phyloP scores from a whole-genome alignment of 2,888 invertebrate species.

The Synergus japonicus region DNA sequence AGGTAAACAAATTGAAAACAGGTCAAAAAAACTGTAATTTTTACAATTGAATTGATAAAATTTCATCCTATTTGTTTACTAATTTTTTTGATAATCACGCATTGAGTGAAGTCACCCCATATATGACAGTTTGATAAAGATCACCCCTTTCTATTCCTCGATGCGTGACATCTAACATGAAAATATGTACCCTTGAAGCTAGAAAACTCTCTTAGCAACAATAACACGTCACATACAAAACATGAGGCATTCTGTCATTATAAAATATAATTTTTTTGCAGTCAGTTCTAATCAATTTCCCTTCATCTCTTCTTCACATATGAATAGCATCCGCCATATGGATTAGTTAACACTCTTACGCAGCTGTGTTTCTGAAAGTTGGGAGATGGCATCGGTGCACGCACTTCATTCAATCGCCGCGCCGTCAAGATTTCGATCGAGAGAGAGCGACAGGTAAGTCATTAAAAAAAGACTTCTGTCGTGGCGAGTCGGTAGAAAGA shows the following conservation, averaged over 20 bases:
- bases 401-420: conserved; percentile 32
- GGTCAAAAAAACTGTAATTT: too few relatives aligned
- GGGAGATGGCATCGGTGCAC: conserved; percentile 31
- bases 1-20: too few relatives aligned
- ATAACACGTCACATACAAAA: too few relatives aligned
- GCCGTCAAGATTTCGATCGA: conserved; percentile 35
- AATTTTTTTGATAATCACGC: too few relatives aligned
- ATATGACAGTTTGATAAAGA: too few relatives aligned
- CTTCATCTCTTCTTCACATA: not conserved
- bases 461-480: conserved; percentile 40
- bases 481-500: conserved; percentile 39
- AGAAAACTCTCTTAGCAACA: too few relatives aligned
- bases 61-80: too few relatives aligned
- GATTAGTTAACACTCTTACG: conserved; percentile 33
- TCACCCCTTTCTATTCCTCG: too few relatives aligned
- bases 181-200: too few relatives aligned
- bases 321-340: not conserved
- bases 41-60: too few relatives aligned
- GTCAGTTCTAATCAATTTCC: conserved; percentile 14
- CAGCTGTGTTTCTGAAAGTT: conserved; percentile 31
- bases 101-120: too few relatives aligned
- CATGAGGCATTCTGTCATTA: not conserved
- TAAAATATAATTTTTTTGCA: not conserved
- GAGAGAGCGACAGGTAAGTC: conserved; percentile 41
- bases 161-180: too few relatives aligned